Evolutionary conservation across 2,113 vertebrate species (phyloP), one percentile per base, ranked within the genome.

Genomic region (Prinia subflava): DNA sequence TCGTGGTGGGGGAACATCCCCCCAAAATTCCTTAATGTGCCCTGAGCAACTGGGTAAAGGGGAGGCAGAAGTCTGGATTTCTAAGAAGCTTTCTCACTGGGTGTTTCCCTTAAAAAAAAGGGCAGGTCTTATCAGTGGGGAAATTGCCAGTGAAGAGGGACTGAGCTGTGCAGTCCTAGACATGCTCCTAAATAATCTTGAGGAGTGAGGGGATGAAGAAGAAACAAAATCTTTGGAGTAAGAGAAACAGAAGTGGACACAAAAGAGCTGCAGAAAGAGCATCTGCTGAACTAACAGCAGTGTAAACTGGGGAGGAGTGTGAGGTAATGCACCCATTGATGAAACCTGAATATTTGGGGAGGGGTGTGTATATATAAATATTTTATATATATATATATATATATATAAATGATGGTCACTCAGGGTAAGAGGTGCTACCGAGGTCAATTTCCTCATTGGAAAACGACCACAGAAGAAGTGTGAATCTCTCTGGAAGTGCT

Each of bases 1-100:
- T 87, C 23, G 37, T 80, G 6, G 0, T 2, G 3, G 10, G 6
- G 13, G 13, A 33, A 27, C 5, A 12, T 27, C 10, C 6, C 6
- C 11, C 12, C 17, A 33, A 4, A 3, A 73, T 41, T 21, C 44
- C 62, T 42, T 63, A 31, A 39, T 33, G 19, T 47, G 31, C n/a
- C 15, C 39, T 67, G 33, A 39, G 56, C 57, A 62, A 4, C 24
- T 60, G 35, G 24, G 8, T 69, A 67, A 76, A 84, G 22, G 10
- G 71, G 65, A 47, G 41, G 15, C 9, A 63, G n/a, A 35, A 71
- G 39, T 44, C 20, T 27, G 39, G 20, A 88, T 80, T 88, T 86
- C 55, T 73, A 24, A 65, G 71, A 77, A 35, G 15, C 9, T 52
- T 76, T 37, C 14, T 85, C 13, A 4, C 8, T 73, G 39, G 4